Evolutionary conservation across 1,140 invertebrate species (phyloP), one percentile per base, ranked within the genome.

Genomic region (Whitmania pigra): DNA sequence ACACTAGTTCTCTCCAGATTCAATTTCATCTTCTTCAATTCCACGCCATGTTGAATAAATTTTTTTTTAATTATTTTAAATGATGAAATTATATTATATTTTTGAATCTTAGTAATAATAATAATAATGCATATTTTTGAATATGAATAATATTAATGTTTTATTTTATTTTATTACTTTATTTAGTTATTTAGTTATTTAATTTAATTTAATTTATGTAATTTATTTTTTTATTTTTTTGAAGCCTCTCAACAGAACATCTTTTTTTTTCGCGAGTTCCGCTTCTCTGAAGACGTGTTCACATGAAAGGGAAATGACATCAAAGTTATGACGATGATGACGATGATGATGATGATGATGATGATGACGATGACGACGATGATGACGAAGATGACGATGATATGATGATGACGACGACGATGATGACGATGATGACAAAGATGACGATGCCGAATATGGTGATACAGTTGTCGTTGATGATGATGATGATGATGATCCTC

Each of bases 401-500:
- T 67, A 29, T 22, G 20, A 25, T n/a, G 20, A 57, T n/a, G 54
- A 57, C 9, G 54, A 57, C 54, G 54, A 20, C 9, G 54, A 57
- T 9, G 9, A 57, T 57, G 54, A 57, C 9, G 25, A 57, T 57
- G 54, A 57, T 57, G 57, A 31, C 15, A 15, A 63, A 3, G 29
- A 63, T 13, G 29, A 63, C 29, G 57, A 13, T 15, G 29, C 7
- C 18, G 57, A 63, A 11, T 6, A 31, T 25, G 22, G 22, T 63
- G 29, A 63, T 63, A 18, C 7, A 5, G 18, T 11, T 7, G 57
- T 11, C 15, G 29, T 11, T 17, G 57, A 1, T 63, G 57, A 63
- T 31, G 57, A 63, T 31, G 57, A 63, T 31, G 57, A 63, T 63
- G 57, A 63, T 63, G 57, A n/a, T 63, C 22, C 22, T 63, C 43